Percentiles rank a stretch among this genome's conserved stretches.
These are phyloP conservation scores for Bilobella aurantiaca DNA, from an alignment of 1,140 invertebrate genomes.

Conservation along the genomic window DNA sequence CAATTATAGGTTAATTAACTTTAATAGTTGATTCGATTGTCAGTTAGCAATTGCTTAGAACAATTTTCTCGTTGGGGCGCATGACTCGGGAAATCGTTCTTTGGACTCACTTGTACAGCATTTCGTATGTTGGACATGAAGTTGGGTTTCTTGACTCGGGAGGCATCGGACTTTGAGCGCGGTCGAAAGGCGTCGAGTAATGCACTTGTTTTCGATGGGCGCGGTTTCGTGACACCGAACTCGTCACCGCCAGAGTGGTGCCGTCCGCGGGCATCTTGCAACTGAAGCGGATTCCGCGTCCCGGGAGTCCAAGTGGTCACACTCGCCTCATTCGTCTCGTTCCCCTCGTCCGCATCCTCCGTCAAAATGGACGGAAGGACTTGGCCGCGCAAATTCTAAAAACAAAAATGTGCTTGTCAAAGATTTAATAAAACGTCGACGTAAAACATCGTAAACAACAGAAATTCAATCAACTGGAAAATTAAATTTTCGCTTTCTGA, in stretches of 20 bases:
- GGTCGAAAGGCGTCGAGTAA: slow-evolving; percentile 72
- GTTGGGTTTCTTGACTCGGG: slow-evolving; percentile 51
- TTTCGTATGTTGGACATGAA: slow-evolving; percentile 70
- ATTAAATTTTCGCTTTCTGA: too few species aligned
- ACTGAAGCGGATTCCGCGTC: slow-evolving; percentile 29
- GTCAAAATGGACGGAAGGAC: slow-evolving; percentile 45
- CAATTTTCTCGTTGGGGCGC: too few species aligned
- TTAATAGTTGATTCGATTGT: too few species aligned
- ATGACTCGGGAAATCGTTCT: too few species aligned
- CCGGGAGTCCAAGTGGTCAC: slow-evolving; percentile 27
- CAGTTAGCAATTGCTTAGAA: too few species aligned
- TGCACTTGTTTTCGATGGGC: slow-evolving; percentile 53
- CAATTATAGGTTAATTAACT: too few species aligned
- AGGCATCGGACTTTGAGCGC: slow-evolving; percentile 68
- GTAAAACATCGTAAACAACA: too few species aligned
- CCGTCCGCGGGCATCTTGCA: slow-evolving; percentile 40
- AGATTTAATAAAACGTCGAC: too few species aligned
- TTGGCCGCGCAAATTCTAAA: slow-evolving; percentile 54
- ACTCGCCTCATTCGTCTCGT: slow-evolving; percentile 30
- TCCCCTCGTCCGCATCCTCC: slow-evolving; percentile 37
- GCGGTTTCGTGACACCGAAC: slow-evolving; percentile 12
- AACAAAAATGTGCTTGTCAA: too few species aligned
- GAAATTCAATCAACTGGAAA: too few species aligned
- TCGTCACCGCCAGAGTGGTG: slow-evolving; percentile 44
- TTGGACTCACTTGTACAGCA: slow-evolving; percentile 51